phyloP scores from a whole-genome alignment of 2,113 vertebrate species.

The Tor tambroides region DNA sequence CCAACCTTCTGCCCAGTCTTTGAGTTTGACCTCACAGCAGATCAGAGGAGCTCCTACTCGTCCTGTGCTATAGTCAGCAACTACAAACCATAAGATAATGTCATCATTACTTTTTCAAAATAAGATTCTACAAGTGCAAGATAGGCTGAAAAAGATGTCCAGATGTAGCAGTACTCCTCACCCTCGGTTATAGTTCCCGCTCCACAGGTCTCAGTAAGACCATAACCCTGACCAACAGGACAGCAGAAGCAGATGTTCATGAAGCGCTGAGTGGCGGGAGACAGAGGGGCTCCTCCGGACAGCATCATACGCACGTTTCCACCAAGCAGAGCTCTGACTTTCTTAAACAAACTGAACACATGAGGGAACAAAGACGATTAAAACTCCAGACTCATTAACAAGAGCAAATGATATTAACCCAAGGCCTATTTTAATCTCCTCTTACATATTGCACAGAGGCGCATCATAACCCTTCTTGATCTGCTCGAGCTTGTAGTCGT shows the following conservation, averaged over 20 bases:
- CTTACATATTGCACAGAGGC: slow-evolving; percentile 95
- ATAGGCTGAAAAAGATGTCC: background rate
- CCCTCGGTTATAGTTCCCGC: slow-evolving; percentile 97
- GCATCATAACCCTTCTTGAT: slow-evolving; percentile 95
- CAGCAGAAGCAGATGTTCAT: slow-evolving; percentile 99
- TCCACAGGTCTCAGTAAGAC: slow-evolving; percentile 95
- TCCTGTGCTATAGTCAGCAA: slow-evolving; percentile 86
- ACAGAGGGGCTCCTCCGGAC: slow-evolving; percentile 93
- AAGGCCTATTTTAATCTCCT: background rate
- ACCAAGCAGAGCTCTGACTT: slow-evolving; percentile 90
- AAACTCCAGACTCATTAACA: background rate
- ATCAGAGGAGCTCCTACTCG: slow-evolving; percentile 94
- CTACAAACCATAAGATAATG: slow-evolving; percentile 54
- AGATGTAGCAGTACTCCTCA: slow-evolving; percentile 57
- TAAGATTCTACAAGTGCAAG: background rate
- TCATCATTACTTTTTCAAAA: background rate
- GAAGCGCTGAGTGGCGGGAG: slow-evolving; percentile 90
- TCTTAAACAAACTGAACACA: slow-evolving; percentile 85
- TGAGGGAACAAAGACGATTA: background rate
- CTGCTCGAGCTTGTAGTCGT: slow-evolving; percentile 95
- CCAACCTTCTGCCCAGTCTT: slow-evolving; percentile 95
- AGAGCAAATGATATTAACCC: background rate
- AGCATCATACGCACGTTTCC: slow-evolving; percentile 95
- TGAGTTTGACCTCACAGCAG: slow-evolving; percentile 92
- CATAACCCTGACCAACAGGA: slow-evolving; percentile 95